Conservation (phyloP, 2,888 invertebrate genomes). For the Piscicola geometra region DNA sequence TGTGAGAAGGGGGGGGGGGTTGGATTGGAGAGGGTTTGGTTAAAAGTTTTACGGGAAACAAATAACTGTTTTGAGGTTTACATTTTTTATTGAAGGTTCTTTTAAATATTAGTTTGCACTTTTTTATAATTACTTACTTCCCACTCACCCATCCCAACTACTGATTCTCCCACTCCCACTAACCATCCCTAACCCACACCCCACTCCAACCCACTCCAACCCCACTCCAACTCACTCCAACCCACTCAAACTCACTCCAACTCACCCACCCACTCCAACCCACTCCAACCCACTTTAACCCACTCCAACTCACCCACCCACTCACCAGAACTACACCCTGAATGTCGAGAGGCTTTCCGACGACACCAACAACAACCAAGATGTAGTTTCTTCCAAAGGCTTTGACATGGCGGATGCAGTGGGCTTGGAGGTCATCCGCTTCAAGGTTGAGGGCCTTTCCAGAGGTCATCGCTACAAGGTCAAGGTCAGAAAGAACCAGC, state of each 20-base stretch:
- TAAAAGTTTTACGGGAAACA: background rate
- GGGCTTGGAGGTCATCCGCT: background rate
- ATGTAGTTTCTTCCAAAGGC: background rate
- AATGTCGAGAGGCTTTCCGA: slow-evolving; percentile 1
- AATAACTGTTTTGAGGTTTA: background rate
- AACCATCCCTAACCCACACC: no score
- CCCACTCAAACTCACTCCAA: no score
- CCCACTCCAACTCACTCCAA: no score
- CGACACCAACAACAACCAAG: background rate
- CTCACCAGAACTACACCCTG: slow-evolving; percentile 14
- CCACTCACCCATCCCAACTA: no score
- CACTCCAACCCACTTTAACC: no score
- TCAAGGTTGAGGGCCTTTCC: background rate
- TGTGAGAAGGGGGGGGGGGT: background rate
- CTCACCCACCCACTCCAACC: no score
- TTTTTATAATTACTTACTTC: no score
- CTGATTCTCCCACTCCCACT: no score
- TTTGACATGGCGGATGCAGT: background rate
- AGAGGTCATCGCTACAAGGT: slow-evolving; percentile 13
- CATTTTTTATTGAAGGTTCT: background rate
- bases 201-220: no score
- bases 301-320: background rate
- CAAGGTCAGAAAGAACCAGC: slow-evolving; percentile 4
- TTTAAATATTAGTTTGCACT: no score
- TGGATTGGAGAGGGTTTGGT: background rate